These are phyloP conservation scores for Proterorhinus semilunaris DNA, from an alignment of 2,113 vertebrate species.

Conservation along the genomic window DNA sequence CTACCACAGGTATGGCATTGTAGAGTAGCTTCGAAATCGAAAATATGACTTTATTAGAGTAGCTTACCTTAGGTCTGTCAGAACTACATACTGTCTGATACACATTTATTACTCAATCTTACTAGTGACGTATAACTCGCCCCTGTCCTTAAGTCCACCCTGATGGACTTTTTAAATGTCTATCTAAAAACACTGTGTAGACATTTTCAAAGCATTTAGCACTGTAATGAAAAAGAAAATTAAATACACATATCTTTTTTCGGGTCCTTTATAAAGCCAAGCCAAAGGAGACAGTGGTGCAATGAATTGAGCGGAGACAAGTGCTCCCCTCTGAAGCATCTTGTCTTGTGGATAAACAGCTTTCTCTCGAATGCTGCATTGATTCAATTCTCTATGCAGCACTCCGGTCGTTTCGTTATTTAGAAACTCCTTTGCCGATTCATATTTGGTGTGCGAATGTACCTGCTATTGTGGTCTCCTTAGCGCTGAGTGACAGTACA, in stretches of 20 bases:
- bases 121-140: too few species aligned
- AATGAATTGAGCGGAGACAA: slow-evolving; percentile 38
- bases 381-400: slow-evolving; percentile 24
- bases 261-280: slow-evolving; percentile 13
- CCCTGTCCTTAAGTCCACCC: too few species aligned
- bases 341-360: slow-evolving; percentile 52
- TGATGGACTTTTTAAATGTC: too few species aligned
- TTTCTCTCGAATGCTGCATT: slow-evolving; percentile 40
- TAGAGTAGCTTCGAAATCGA: too few species aligned
- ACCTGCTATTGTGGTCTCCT: too few species aligned
- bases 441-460: too few species aligned
- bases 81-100: too few species aligned
- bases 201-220: not conserved
- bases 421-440: slow-evolving; percentile 36
- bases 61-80: too few species aligned
- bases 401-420: slow-evolving; percentile 48
- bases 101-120: too few species aligned
- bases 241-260: slow-evolving; percentile 6
- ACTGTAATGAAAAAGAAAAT: slow-evolving; percentile 20
- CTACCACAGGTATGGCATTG: slow-evolving; percentile 74
- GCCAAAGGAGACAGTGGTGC: slow-evolving; percentile 40
- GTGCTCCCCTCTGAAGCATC: slow-evolving; percentile 33
- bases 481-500: too few species aligned
- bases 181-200: too few species aligned
- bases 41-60: too few species aligned